Evolutionary conservation across 2,113 vertebrate genomes (phyloP).

Genomic region (Charadrius vociferus): DNA sequence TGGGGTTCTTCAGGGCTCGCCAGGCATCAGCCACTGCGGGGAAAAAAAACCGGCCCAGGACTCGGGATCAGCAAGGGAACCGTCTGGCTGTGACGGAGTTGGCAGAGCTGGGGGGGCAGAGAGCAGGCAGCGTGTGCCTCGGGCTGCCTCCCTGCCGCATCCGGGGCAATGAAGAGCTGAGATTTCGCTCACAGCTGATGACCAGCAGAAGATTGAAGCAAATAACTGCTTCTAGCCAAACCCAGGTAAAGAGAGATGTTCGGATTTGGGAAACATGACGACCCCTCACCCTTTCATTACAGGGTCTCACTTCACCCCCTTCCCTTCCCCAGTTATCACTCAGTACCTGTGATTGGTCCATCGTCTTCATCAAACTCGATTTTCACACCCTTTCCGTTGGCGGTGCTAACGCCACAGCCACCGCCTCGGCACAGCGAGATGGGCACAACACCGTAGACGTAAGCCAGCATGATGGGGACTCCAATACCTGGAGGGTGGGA

Average conservation of each 20-base stretch:
- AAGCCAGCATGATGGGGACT: constrained; percentile 98
- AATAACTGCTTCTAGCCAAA: not conserved
- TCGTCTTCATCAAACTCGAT: constrained; percentile 98
- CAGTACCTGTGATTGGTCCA: constrained; percentile 94
- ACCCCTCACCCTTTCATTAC: not conserved
- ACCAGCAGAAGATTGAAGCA: not conserved
- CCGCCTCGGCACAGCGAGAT: constrained; percentile 96
- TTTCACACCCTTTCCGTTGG: constrained; percentile 93
- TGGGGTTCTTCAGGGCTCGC: constrained; percentile 96
- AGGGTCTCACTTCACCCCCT: not conserved
- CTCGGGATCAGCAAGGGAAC: fast-evolving
- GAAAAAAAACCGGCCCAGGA: not conserved
- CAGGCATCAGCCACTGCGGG: constrained; percentile 93
- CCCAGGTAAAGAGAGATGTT: not conserved
- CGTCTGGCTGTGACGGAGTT: fast-evolving
- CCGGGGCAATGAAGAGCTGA: not conserved
- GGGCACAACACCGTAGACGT: constrained; percentile 96
- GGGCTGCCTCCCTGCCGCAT: too few relatives aligned
- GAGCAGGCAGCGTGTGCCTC: not conserved
- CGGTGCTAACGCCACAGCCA: constrained; percentile 95
- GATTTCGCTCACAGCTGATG: not conserved
- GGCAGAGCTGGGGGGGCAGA: not conserved
- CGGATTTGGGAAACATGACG: not conserved
- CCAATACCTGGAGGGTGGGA: constrained; percentile 86
- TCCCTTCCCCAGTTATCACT: not conserved